Conservation (phyloP, 2,797 vertebrate genomes). For the Spinus pinus region DNA sequence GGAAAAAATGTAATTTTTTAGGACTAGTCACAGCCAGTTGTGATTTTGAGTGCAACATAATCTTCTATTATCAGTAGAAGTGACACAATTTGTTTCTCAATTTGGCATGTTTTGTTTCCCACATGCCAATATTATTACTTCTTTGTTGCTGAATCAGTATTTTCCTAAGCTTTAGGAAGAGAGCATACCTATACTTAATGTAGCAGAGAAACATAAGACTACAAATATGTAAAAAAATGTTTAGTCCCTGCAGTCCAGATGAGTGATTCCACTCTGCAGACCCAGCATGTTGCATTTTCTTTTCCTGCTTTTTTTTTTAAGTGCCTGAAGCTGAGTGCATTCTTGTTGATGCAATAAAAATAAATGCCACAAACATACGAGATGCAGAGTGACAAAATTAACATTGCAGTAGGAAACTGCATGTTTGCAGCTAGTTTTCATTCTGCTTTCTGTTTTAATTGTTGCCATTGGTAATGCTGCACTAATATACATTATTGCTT, state of each 20-base stretch:
- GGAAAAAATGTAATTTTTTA: neutral
- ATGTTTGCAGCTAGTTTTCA: neutral
- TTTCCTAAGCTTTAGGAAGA: neutral
- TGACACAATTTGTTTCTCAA: conserved; percentile 6
- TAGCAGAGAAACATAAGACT: neutral
- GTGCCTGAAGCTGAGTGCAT: neutral
- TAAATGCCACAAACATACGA: neutral
- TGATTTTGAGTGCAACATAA: neutral
- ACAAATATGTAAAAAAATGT: neutral
- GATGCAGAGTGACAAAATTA: conserved; percentile 18
- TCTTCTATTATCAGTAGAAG: neutral
- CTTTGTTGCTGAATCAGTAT: conserved; percentile 6
- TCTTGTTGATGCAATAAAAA: conserved; percentile 21
- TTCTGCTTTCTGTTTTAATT: conserved; percentile 18
- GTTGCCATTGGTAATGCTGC: neutral
- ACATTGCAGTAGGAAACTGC: neutral
- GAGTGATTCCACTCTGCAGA: neutral
- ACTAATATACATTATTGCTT: neutral
- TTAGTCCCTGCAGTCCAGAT: neutral
- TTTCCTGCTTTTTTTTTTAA: neutral
- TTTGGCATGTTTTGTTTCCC: neutral
- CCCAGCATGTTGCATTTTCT: neutral
- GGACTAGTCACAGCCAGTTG: neutral
- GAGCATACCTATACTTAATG: neutral
- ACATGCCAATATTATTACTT: neutral